phyloP scores from a whole-genome alignment of 2,113 vertebrate species.

The Galbula dea region DNA sequence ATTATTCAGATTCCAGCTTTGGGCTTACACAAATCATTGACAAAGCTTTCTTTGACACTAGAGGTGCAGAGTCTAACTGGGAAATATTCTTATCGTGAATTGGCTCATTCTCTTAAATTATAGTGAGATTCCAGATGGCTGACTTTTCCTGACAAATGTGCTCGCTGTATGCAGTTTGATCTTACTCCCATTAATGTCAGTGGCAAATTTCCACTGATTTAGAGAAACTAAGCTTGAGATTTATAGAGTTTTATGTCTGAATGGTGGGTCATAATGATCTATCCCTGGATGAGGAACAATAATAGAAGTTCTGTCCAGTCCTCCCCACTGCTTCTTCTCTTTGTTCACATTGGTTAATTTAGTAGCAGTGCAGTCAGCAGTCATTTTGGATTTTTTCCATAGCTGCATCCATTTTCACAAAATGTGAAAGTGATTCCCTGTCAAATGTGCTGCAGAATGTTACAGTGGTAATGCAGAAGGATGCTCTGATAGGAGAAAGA shows the following conservation, averaged over 20 bases:
- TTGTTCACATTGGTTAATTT: slow-evolving; percentile 43
- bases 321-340: slow-evolving; percentile 37
- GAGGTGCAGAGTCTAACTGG: slow-evolving; percentile 14
- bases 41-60: slow-evolving; percentile 29
- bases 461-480: slow-evolving; percentile 28
- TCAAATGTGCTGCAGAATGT: slow-evolving; percentile 56
- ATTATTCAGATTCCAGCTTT: slow-evolving; percentile 32
- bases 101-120: slow-evolving; percentile 59
- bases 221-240: slow-evolving; percentile 51
- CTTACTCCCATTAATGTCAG: slow-evolving; percentile 58
- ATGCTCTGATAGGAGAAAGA: slow-evolving; percentile 52
- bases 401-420: slow-evolving; percentile 66
- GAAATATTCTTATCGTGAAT: slow-evolving; percentile 10
- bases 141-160: slow-evolving; percentile 56
- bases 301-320: slow-evolving; percentile 46
- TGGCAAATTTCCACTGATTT: slow-evolving; percentile 62
- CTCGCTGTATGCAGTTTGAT: slow-evolving; percentile 42
- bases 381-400: slow-evolving; percentile 63
- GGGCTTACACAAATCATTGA: slow-evolving; percentile 30
- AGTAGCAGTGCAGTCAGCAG: slow-evolving; percentile 30
- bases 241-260: slow-evolving; percentile 53
- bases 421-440: slow-evolving; percentile 60
- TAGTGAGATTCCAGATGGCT: slow-evolving; percentile 30
- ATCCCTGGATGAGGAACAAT: slow-evolving; percentile 54
- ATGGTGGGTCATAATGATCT: slow-evolving; percentile 49